Percentiles rank a stretch among this genome's conserved stretches.
Evolutionary conservation across 1,140 invertebrate species (phyloP).

Genomic region (Harlomillsia oculata): DNA sequence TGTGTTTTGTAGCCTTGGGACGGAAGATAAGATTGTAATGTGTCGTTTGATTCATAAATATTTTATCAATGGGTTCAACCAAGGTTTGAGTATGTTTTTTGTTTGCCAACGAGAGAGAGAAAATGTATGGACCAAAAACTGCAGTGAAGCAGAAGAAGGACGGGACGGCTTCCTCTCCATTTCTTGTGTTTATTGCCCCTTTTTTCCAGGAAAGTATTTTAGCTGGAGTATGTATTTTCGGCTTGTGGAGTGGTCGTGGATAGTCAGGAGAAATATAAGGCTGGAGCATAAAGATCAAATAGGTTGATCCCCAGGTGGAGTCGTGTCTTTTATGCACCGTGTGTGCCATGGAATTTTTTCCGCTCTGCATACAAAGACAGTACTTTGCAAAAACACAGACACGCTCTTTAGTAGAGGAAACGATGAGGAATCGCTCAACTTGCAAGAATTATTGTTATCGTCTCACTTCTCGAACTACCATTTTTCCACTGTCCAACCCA

Average conservation of each 20-base stretch:
- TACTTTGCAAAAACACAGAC: neutral
- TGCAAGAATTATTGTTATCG: constrained; percentile 9
- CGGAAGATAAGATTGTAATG: constrained; percentile 14
- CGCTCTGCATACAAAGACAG: neutral
- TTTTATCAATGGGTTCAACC: constrained; percentile 6
- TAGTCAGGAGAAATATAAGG: too few relatives aligned
- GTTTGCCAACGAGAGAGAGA: neutral
- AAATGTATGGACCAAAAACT: neutral
- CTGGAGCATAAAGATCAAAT: constrained; percentile 6
- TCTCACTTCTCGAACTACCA: neutral
- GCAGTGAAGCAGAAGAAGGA: neutral
- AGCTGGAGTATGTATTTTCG: too few relatives aligned
- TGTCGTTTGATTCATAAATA: constrained; percentile 8
- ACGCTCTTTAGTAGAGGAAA: neutral
- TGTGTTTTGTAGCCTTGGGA: too few relatives aligned
- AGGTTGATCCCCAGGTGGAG: constrained; percentile 6
- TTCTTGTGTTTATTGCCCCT: constrained; percentile 7
- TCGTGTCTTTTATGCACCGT: too few relatives aligned
- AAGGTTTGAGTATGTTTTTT: neutral
- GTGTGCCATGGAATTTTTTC: too few relatives aligned
- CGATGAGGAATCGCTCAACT: constrained; percentile 5
- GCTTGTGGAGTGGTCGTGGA: too few relatives aligned
- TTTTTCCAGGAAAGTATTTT: too few relatives aligned
- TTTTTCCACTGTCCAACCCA: too few relatives aligned
- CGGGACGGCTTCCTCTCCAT: neutral